These are phyloP conservation scores for Dipodomys ordii DNA, from an alignment of 2,113 vertebrate species.

Conservation along the genomic window DNA sequence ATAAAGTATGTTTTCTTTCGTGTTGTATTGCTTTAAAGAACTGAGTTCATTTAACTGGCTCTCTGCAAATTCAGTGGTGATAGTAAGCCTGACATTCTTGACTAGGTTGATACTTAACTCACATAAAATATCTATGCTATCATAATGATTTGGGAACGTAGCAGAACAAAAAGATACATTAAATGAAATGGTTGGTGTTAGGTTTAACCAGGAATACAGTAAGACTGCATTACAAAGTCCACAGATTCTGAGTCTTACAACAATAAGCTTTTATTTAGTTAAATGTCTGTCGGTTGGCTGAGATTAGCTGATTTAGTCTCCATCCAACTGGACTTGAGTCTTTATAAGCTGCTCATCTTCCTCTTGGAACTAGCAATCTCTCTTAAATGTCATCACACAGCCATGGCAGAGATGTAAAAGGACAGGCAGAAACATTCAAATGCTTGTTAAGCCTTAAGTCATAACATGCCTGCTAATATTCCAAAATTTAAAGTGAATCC, in stretches of 20 bases:
- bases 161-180: background rate
- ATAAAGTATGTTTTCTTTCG: background rate
- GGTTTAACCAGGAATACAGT: background rate
- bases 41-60: background rate
- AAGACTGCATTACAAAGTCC: background rate
- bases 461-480: background rate
- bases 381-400: background rate
- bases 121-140: background rate
- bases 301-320: background rate
- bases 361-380: background rate
- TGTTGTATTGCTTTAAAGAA: background rate
- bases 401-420: background rate
- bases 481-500: background rate
- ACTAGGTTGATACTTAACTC: background rate
- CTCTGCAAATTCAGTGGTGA: background rate
- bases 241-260: background rate
- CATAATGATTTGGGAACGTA: too few relatives aligned
- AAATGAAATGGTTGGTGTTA: background rate
- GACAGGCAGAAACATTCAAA: background rate
- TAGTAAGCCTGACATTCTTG: background rate
- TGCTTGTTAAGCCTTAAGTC: background rate
- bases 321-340: too few relatives aligned
- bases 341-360: background rate
- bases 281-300: background rate
- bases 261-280: background rate